phyloP scores from a whole-genome alignment of 1,140 invertebrate species.

The Chlorops oryzae region DNA sequence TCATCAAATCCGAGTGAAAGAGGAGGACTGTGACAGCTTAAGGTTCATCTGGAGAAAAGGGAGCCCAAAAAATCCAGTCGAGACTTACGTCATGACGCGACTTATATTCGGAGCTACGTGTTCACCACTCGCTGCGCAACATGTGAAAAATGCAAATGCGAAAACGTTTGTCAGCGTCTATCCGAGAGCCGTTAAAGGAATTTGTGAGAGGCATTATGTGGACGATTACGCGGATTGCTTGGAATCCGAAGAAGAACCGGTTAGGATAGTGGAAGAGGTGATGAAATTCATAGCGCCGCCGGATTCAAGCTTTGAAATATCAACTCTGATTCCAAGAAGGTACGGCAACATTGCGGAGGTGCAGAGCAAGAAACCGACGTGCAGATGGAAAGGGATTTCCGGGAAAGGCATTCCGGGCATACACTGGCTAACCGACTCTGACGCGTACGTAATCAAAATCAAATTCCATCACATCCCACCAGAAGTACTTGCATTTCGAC shows the following conservation, averaged over 20 bases:
- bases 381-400: neutral
- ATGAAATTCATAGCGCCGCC: slow-evolving; percentile 17
- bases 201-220: slow-evolving; percentile 37
- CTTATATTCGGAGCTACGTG: slow-evolving; percentile 34
- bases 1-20: too few species aligned
- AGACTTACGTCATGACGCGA: slow-evolving; percentile 25
- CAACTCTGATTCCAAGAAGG: neutral
- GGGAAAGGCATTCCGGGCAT: slow-evolving; percentile 2
- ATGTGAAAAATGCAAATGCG: slow-evolving; percentile 26
- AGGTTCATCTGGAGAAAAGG: too few species aligned
- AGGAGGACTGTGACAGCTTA: too few species aligned
- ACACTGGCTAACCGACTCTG: too few species aligned
- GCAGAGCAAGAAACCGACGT: too few species aligned
- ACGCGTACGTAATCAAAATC: neutral
- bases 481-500: too few species aligned
- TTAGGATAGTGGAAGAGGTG: slow-evolving; percentile 17
- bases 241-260: slow-evolving; percentile 13
- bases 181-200: slow-evolving; percentile 24
- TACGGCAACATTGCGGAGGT: too few species aligned
- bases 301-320: slow-evolving; percentile 18
- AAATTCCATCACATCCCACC: too few species aligned
- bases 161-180: neutral
- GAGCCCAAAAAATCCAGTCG: slow-evolving; percentile 2
- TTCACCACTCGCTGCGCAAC: slow-evolving; percentile 27
- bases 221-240: slow-evolving; percentile 37